A percentile compares a stretch with the other conserved stretches of the same genome.
Evolutionary conservation across 2,888 invertebrate species (phyloP).

Genomic region (Patella pellucida): DNA sequence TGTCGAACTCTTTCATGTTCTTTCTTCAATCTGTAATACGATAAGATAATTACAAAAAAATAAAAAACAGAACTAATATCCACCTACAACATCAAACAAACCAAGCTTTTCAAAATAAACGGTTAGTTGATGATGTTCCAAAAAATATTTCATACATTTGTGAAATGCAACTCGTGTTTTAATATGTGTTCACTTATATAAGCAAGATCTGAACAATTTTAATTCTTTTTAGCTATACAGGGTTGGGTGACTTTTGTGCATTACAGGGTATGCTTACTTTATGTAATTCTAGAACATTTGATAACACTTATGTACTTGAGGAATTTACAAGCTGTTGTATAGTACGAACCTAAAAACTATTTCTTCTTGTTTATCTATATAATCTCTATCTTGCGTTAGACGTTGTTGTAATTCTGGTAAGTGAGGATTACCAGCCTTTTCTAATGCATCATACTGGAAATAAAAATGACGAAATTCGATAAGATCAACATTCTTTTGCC

Average conservation of each 20-base stretch:
- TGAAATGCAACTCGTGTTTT: no score
- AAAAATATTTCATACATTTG: no score
- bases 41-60: no score
- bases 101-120: not conserved
- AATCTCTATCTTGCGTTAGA: conserved; percentile 45
- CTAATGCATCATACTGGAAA: conserved; percentile 39
- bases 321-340: no score
- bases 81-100: not conserved
- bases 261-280: no score
- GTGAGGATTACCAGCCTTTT: conserved; percentile 27
- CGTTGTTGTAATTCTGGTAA: conserved; percentile 37
- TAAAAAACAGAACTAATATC: not conserved
- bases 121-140: not conserved
- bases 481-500: no score
- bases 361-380: conserved; percentile 58
- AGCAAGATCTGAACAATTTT: no score
- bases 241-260: no score
- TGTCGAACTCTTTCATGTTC: conserved; percentile 63
- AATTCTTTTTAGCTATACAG: no score
- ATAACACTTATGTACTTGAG: no score
- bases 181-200: no score
- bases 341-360: conserved; percentile 50
- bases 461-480: not conserved
- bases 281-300: no score
- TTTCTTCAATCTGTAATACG: conserved; percentile 53